phyloP scores from a whole-genome alignment of 1,140 invertebrate genomes.

The Bombus terrestris region DNA sequence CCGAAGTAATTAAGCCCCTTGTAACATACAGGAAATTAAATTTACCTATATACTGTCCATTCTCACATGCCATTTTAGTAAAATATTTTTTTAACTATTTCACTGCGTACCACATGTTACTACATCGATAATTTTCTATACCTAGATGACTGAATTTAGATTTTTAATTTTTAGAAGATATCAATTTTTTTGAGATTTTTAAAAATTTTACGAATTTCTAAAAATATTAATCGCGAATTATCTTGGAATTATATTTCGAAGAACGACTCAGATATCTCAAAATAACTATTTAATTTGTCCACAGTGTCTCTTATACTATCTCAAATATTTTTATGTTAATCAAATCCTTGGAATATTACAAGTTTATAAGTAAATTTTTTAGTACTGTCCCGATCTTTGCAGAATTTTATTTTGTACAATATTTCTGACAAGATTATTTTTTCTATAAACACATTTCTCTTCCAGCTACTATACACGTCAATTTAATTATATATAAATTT shows the following conservation, averaged over 20 bases:
- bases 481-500: background rate
- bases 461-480: too few species aligned
- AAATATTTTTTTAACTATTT: background rate
- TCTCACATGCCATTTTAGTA: background rate
- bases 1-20: background rate
- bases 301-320: background rate
- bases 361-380: background rate
- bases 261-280: background rate
- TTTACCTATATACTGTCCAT: background rate
- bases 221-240: background rate
- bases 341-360: background rate
- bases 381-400: background rate
- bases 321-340: background rate
- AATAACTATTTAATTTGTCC: background rate
- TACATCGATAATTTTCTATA: background rate
- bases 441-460: too few species aligned
- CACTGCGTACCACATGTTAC: too few species aligned
- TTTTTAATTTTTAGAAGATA: too few species aligned
- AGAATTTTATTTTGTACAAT: background rate
- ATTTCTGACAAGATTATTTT: background rate
- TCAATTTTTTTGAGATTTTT: background rate
- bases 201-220: background rate
- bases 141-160: background rate
- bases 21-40: constrained; percentile 4
- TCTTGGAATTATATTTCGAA: background rate